phyloP scores from a whole-genome alignment of 2,797 vertebrate species.

The Anisognathus igniventris region DNA sequence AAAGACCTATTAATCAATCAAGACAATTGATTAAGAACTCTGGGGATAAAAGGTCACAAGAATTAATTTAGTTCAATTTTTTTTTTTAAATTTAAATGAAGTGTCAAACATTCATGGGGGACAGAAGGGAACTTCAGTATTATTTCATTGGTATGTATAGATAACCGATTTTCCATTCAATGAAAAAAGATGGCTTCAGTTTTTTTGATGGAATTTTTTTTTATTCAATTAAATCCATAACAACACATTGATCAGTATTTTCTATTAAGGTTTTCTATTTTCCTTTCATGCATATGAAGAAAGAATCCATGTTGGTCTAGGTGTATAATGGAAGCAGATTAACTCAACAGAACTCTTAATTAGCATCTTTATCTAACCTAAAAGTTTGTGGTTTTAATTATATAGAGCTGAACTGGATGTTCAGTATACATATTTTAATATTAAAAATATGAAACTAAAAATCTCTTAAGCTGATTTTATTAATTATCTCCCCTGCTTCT shows the following conservation, averaged over 20 bases:
- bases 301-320: background rate
- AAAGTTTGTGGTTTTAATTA: background rate
- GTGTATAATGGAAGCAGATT: background rate
- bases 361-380: background rate
- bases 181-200: rapidly evolving
- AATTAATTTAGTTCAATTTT: background rate
- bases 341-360: background rate
- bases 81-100: background rate
- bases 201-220: background rate
- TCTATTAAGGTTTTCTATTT: background rate
- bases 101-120: background rate
- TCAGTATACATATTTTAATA: background rate
- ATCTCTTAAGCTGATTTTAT: background rate
- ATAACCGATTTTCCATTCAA: background rate
- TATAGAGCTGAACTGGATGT: background rate
- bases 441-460: background rate
- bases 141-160: background rate
- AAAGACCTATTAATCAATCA: constrained; percentile 17
- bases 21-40: background rate
- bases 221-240: background rate
- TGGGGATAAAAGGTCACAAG: background rate
- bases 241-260: background rate
- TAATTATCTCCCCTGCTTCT: background rate
- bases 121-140: background rate
- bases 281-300: background rate